These are phyloP conservation scores for Bellardia pandia DNA, from an alignment of 2,888 invertebrate genomes.

Conservation along the genomic window DNA sequence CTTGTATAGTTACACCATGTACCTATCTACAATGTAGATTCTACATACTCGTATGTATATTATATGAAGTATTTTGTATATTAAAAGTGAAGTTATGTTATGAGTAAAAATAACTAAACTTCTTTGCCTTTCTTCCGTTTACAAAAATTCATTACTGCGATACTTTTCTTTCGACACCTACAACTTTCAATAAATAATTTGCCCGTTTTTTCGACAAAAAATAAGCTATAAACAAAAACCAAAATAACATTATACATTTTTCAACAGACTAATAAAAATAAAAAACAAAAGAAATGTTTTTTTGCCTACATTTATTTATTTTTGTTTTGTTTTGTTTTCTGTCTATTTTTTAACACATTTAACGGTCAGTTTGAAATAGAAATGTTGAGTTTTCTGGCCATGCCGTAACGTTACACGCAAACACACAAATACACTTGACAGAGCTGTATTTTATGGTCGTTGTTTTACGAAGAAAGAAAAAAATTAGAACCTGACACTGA, in stretches of 20 bases:
- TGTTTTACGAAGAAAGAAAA: slow-evolving; percentile 39
- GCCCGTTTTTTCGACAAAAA: neutral
- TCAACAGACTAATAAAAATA: slow-evolving; percentile 39
- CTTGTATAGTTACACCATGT: too few relatives aligned
- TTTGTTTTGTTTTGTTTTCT: too few relatives aligned
- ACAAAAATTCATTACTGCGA: slow-evolving; percentile 24
- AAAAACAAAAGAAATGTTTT: slow-evolving; percentile 47
- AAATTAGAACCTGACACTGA: slow-evolving; percentile 41
- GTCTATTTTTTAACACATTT: slow-evolving; percentile 33
- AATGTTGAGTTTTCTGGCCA: slow-evolving; percentile 38
- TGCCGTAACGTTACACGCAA: neutral
- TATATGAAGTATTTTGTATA: too few relatives aligned
- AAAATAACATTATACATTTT: neutral
- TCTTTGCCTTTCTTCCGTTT: neutral
- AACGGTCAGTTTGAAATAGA: slow-evolving; percentile 12
- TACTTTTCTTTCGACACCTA: slow-evolving; percentile 3
- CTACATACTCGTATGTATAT: too few relatives aligned
- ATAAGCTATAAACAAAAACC: neutral
- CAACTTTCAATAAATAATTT: slow-evolving; percentile 18
- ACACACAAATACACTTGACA: slow-evolving; percentile 24
- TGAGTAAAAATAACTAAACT: neutral
- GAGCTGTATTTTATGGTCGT: slow-evolving; percentile 43
- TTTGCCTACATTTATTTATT: neutral
- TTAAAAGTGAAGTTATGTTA: neutral
- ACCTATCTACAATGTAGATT: too few relatives aligned